Evolutionary conservation across 2,888 invertebrate species (phyloP), one percentile per base, ranked within the genome.

Genomic region (Danaus chrysippus): DNA sequence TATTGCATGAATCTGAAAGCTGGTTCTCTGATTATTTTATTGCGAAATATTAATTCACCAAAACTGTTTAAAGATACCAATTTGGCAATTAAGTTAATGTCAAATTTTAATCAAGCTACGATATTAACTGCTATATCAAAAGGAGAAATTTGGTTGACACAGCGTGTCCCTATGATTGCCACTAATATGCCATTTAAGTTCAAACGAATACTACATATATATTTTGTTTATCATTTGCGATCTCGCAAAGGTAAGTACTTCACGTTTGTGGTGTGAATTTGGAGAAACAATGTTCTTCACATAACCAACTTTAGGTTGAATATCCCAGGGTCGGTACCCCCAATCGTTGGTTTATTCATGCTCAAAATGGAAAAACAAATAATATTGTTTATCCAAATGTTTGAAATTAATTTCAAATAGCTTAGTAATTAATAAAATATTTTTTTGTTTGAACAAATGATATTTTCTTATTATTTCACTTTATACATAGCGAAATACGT

Each of bases 331-430:
- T 65, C 59, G 56, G 63, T 57, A 54, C 61, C 56, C 63, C 61
- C 54, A 65, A 55, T 53, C 59, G 41, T 34, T 57, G 62, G 56
- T 58, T 54, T 59, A 65, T 61, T 55, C 58, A 55, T 44, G 58
- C 63, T 55, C 60, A 62, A 60, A 60, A 62, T 59, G 64, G 62
- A 62, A 63, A 63, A 67, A 64, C 67, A 63, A 63, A 67, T 60
- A 64, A 60, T 63, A 62, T 60, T 43, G 54, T 61, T 58, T 58
- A 60, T 60, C 23, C 23, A 23, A 23, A 23, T 23, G 23, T 23
- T 23, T 23, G 1, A 3, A 23, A 23, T 23, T 23, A 3, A 23
- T 5, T 34, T 34, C 3, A 34, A 34, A 34, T 34, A 34, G 23
- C 23, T 34, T 23, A 6, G 23, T 6, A 34, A 34, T 34, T 3